Conservation (phyloP, 2,888 invertebrate species). For the Busseola fusca region DNA sequence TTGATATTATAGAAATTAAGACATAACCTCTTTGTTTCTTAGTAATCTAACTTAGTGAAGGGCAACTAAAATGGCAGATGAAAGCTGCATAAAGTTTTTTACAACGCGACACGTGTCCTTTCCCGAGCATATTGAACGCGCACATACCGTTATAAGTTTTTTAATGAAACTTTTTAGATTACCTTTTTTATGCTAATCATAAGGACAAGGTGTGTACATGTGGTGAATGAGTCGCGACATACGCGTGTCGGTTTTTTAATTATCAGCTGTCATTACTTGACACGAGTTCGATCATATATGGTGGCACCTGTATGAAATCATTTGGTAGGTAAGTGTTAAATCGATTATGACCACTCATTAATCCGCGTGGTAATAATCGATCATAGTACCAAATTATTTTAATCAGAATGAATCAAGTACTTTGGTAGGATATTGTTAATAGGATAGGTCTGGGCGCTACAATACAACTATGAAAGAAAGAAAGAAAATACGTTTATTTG, state of each 20-base stretch:
- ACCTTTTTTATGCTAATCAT: conserved; percentile 46
- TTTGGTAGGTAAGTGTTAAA: conserved; percentile 27
- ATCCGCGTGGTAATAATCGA: conserved; percentile 11
- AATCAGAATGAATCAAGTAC: background rate
- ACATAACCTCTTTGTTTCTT: background rate
- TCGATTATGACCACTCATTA: conserved; percentile 27
- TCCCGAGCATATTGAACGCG: conserved; percentile 71
- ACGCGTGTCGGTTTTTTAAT: conserved; percentile 54
- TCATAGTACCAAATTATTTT: conserved; percentile 6
- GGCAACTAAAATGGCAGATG: conserved; percentile 7
- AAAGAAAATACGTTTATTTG: too few species aligned
- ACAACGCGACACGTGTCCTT: conserved; percentile 68
- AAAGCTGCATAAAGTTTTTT: conserved; percentile 36
- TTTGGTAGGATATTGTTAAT: background rate
- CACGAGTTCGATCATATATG: conserved; percentile 35
- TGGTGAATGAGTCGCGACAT: conserved; percentile 59
- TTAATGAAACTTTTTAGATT: conserved; percentile 52
- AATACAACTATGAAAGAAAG: conserved; percentile 1
- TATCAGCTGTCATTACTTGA: conserved; percentile 61
- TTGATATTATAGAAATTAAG: too few species aligned
- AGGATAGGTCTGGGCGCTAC: background rate
- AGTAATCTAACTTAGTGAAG: background rate
- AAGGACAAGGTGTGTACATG: conserved; percentile 57
- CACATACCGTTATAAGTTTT: conserved; percentile 57
- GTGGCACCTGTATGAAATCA: conserved; percentile 20